A percentile compares a stretch with the other conserved stretches of the same genome.
phyloP scores from a whole-genome alignment of 2,888 invertebrate genomes.

The Cecidostiba fungosa region DNA sequence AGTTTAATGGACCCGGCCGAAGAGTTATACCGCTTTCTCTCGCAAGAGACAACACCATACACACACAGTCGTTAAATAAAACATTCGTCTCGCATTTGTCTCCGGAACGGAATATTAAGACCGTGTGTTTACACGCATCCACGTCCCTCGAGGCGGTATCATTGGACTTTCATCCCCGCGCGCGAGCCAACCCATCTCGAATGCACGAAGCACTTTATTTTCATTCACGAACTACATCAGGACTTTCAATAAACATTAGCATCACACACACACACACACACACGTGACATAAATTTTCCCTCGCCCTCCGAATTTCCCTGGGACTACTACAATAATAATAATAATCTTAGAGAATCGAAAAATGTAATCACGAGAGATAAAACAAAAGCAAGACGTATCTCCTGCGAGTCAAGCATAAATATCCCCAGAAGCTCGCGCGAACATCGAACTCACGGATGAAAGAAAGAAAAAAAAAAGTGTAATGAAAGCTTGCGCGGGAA shows the following conservation, averaged over 20 bases:
- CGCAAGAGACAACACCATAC: background rate
- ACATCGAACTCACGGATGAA: background rate
- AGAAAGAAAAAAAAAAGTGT: background rate
- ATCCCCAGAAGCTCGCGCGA: background rate
- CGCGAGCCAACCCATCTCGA: constrained; percentile 21
- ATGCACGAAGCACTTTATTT: constrained; percentile 64
- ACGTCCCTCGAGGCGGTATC: constrained; percentile 52
- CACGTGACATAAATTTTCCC: constrained; percentile 52
- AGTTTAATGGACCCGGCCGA: constrained; percentile 59
- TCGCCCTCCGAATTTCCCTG: background rate
- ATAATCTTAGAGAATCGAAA: constrained; percentile 20
- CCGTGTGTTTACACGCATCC: constrained; percentile 15
- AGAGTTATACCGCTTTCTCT: constrained; percentile 56
- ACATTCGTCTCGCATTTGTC: constrained; percentile 64
- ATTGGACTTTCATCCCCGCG: constrained; percentile 50
- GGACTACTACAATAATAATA: background rate
- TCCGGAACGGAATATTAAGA: constrained; percentile 61
- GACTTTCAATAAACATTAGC: constrained; percentile 59
- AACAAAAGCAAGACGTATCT: constrained; percentile 54
- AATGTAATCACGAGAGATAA: constrained; percentile 63
- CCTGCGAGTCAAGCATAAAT: background rate
- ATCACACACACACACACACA: constrained; percentile 10
- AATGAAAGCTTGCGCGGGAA: constrained; percentile 37
- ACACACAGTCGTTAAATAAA: constrained; percentile 61
- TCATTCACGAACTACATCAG: constrained; percentile 42